Evolutionary conservation across 2,113 vertebrate species (phyloP), one percentile per base, ranked within the genome.

Genomic region (Ifrita kowaldi): DNA sequence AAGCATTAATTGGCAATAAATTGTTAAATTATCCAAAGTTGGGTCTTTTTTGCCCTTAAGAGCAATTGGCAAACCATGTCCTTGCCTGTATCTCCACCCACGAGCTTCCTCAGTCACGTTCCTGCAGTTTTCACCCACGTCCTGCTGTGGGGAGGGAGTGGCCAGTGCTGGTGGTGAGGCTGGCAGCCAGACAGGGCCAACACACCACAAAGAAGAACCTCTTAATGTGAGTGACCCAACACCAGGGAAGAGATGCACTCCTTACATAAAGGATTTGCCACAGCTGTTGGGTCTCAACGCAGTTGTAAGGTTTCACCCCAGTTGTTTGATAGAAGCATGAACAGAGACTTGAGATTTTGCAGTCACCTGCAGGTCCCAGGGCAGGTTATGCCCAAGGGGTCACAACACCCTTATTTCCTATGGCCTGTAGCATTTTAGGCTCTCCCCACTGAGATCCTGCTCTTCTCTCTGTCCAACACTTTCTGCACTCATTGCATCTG

Each of bases 271-370:
- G 24, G 42, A 16, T 28, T 79, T 2, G 2, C 28, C 13, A 22
- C 6, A 27, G 52, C 42, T 49, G 5, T 22, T 60, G 32, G 16
- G 10, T 70, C 46, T 62, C 32, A 80, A 17, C 5, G 11, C n/a
- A 16, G 1, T 1, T 2, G 1, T 49, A 35, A 64, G 9, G 10
- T 59, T 80, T 84, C 22, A 33, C 8, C 6, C 4, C 18, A 13
- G 17, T 0, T 63, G 16, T 55, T 60, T 62, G 57, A 62, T 11
- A 67, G 32, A 70, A 62, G 23, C 35, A 20, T 22, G 11, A 82
- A 52, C 17, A 41, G 11, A 13, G 3, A 39, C 16, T 7, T 30
- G 44, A 77, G 27, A 77, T 60, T 60, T 69, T 52, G 33, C 27
- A 59, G 52, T 76, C 9, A 10, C 10, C 35, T 67, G 39, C 42